Evolutionary conservation across 2,113 vertebrate genomes (phyloP).

Genomic region (Hyperopisus bebe): DNA sequence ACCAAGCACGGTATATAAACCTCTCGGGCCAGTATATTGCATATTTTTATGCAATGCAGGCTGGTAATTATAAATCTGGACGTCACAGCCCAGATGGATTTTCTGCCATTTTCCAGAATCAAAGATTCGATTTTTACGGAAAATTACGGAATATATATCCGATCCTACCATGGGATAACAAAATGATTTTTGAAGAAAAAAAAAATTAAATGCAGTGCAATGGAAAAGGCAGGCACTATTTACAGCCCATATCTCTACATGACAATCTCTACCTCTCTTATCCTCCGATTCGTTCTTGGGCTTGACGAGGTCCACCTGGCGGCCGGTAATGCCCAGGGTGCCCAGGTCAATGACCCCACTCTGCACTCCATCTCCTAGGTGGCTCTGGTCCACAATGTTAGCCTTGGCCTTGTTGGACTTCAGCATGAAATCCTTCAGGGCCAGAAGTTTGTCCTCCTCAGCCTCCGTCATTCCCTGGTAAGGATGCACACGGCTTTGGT

Average conservation of each 20-base stretch:
- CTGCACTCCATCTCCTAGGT: slow-evolving; percentile 73
- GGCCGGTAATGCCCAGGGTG: slow-evolving; percentile 77
- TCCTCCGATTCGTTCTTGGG: slow-evolving; percentile 83
- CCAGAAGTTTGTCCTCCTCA: slow-evolving; percentile 93
- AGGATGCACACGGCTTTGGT: not conserved
- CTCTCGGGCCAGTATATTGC: not conserved
- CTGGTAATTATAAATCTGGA: not conserved
- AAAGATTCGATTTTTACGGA: not conserved
- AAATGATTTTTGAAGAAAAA: not conserved
- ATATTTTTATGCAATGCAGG: not conserved
- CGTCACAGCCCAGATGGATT: not conserved
- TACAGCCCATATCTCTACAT: not conserved
- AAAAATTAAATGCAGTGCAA: not conserved
- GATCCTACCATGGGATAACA: not conserved
- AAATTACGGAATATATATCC: not conserved
- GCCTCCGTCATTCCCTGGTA: slow-evolving; percentile 91
- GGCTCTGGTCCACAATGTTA: slow-evolving; percentile 85
- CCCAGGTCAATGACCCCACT: slow-evolving; percentile 84
- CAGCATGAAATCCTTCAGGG: slow-evolving; percentile 94
- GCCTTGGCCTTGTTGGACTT: slow-evolving; percentile 97
- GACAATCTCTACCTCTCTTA: slow-evolving; percentile 70
- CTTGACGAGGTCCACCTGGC: slow-evolving; percentile 89
- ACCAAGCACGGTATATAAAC: not conserved
- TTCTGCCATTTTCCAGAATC: not conserved
- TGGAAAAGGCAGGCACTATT: not conserved